Conservation (phyloP, 2,888 invertebrate genomes). For the Mimachlamys varia region DNA sequence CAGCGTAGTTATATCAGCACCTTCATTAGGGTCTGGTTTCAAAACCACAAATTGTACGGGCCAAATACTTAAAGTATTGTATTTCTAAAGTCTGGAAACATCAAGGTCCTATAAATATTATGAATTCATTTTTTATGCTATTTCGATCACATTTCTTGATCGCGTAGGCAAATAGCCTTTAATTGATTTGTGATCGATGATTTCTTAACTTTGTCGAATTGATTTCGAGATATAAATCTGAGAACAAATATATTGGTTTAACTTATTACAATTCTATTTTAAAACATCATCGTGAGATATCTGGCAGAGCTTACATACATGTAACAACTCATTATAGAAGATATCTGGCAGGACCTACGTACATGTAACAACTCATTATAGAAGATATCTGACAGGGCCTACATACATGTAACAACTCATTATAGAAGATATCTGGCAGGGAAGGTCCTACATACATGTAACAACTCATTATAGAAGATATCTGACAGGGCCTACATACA, state of each 20-base stretch:
- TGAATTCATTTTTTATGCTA: constrained; percentile 12
- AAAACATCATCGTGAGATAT: too few species aligned
- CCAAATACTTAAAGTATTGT: constrained; percentile 9
- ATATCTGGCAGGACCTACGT: too few species aligned
- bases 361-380: too few species aligned
- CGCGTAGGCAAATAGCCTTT: neutral
- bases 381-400: too few species aligned
- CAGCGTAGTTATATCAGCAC: neutral
- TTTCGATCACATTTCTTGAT: constrained; percentile 4
- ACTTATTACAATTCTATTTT: too few species aligned
- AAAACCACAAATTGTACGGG: neutral
- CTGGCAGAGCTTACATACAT: too few species aligned
- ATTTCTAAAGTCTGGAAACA: neutral
- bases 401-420: too few species aligned
- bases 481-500: too few species aligned
- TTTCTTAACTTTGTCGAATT: neutral
- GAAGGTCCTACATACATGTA: too few species aligned
- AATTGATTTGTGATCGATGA: neutral
- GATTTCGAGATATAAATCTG: neutral
- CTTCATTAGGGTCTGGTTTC: neutral
- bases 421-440: too few species aligned
- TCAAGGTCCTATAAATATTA: constrained; percentile 32
- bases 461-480: too few species aligned
- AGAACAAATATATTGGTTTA: neutral
- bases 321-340: too few species aligned